These are phyloP conservation scores for Latrodectus elegans DNA, from an alignment of 2,888 invertebrate genomes.

Conservation along the genomic window DNA sequence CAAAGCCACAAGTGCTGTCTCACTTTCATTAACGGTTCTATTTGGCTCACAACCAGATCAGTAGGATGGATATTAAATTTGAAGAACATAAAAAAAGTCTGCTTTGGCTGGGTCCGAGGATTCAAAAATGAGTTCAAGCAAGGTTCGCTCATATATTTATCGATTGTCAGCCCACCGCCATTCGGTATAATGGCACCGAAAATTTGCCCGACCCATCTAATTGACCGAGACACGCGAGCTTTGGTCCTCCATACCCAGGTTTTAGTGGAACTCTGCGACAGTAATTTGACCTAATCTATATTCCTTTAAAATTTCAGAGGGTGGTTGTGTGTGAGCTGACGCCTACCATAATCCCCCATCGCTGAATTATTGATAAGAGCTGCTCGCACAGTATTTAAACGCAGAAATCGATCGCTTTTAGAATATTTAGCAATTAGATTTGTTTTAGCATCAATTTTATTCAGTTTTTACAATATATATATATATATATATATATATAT, in stretches of 20 bases:
- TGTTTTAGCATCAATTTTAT: no score
- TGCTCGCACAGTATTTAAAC: neutral
- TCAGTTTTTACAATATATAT: no score
- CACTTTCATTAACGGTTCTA: neutral
- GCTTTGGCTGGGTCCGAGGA: neutral
- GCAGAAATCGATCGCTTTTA: no score
- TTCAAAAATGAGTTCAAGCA: neutral
- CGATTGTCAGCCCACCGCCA: neutral
- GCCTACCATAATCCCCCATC: neutral
- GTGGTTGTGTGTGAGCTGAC: neutral
- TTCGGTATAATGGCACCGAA: neutral
- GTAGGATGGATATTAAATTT: neutral
- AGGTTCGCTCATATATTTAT: neutral
- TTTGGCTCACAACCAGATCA: slow-evolving; percentile 16
- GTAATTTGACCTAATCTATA: neutral
- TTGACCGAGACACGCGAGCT: neutral
- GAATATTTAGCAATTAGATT: no score
- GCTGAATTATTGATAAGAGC: neutral
- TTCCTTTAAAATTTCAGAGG: neutral
- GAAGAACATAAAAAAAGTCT: neutral
- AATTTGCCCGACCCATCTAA: neutral
- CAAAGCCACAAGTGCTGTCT: neutral
- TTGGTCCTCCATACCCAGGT: neutral
- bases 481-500: no score
- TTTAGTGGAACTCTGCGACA: neutral